Evolutionary conservation across 2,888 invertebrate species (phyloP), one percentile per base, ranked within the genome.

Genomic region (Eupeodes luniger): DNA sequence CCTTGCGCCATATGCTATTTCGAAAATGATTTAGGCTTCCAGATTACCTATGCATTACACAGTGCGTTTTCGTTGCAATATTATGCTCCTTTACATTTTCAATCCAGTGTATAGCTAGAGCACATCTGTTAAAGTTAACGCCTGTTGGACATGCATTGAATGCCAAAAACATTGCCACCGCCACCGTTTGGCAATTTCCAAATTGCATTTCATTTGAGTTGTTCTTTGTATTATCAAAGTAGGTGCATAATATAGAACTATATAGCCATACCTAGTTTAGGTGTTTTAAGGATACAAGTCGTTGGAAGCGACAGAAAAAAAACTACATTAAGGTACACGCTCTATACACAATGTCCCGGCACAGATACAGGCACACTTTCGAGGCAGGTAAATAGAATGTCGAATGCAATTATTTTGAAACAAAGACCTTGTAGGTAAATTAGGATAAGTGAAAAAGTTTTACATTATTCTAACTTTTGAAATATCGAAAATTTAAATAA

Each of bases 71-170:
- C 19, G 12, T 19, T 19, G 11, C 12, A 55, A 19, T 19, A 16
- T 16, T 55, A 4, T 55, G 11, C 47, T 9, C 11, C 1, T 9
- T 11, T 9, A 9, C 11, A 10, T 4, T 19, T 10, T 5, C 19
- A 55, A 19, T 5, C 14, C 44, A 74, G 12, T 62, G 69, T 57
- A 76, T 67, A 27, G 5, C 6, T 19, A 19, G 19, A 53, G 9
- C 12, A 61, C 74, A 74, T 44, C 55, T 78, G 72, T 53, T 66
- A 34, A 44, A 57, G 72, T 53, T 72, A 34, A 44, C 70, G 64
- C 78, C 72, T 67, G 72, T 67, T 14, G 64, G 70, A 66, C 70
- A 64, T 77, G 66, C 64, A 77, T 12, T 66, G 72, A 69, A 78
- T 70, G 36, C 12, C 7, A 59, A 14, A 77, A 59, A 19, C 1